Conservation (phyloP, 2,113 vertebrate genomes). For the Bambusicola thoracicus region DNA sequence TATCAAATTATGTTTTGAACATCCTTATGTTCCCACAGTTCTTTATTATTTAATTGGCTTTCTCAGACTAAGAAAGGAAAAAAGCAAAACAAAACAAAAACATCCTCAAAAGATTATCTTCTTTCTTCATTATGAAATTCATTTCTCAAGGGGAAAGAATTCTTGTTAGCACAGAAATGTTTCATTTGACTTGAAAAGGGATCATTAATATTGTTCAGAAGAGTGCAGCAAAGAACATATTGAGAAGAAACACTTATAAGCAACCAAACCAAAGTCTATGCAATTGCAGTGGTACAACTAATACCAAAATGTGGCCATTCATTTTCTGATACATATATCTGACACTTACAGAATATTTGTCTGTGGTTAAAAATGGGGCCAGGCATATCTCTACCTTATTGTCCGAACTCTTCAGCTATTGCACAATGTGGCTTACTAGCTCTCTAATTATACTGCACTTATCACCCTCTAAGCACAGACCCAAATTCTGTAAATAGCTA, state of each 20-base stretch:
- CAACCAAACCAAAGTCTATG: background rate
- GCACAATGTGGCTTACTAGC: background rate
- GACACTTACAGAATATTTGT: background rate
- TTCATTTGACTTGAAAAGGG: background rate
- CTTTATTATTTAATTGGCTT: background rate
- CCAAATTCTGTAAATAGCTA: background rate
- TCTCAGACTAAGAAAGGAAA: background rate
- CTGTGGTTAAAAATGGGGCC: background rate
- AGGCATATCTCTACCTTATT: background rate
- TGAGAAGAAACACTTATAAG: background rate
- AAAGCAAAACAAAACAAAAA: background rate
- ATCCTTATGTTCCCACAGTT: background rate
- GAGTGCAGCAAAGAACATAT: background rate
- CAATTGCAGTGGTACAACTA: background rate
- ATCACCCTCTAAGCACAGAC: background rate
- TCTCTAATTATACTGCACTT: background rate
- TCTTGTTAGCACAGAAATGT: background rate
- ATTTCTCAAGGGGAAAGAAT: background rate
- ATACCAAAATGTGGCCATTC: background rate
- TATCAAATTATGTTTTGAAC: conserved; percentile 5
- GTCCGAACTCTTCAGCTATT: background rate
- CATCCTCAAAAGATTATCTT: background rate
- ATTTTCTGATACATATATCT: background rate
- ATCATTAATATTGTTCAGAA: background rate
- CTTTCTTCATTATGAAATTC: background rate